Conservation (phyloP, 2,888 invertebrate species). For the Calameuta filiformis region DNA sequence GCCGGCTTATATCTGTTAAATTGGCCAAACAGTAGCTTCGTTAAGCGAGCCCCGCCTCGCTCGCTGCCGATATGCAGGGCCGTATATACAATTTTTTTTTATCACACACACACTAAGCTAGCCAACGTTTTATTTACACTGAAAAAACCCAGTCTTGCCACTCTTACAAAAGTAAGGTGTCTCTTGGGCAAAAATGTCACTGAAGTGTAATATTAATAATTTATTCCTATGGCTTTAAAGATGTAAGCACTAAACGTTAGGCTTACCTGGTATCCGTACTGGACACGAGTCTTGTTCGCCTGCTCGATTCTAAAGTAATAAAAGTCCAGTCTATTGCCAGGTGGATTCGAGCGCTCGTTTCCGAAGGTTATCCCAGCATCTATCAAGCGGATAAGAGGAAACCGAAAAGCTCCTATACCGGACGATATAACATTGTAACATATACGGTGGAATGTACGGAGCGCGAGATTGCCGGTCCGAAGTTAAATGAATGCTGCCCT, state of each 20-base stretch:
- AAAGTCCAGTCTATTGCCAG: neutral
- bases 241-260: neutral
- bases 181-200: neutral
- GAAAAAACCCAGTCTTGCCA: neutral
- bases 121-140: no score
- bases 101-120: neutral
- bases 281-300: neutral
- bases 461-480: constrained; percentile 9
- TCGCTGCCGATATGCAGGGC: constrained; percentile 6
- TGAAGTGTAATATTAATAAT: neutral
- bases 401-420: neutral
- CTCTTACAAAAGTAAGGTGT: neutral
- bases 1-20: constrained; percentile 37
- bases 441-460: neutral
- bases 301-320: neutral
- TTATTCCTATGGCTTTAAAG: neutral
- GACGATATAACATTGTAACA: neutral
- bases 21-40: constrained; percentile 36
- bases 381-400: neutral
- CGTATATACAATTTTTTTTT: neutral
- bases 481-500: constrained; percentile 47
- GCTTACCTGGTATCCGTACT: neutral
- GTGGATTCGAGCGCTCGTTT: neutral
- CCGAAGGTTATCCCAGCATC: neutral
- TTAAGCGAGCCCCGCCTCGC: constrained; percentile 21